phyloP scores from a whole-genome alignment of 2,113 vertebrate species.

The Sebastes fasciatus region DNA sequence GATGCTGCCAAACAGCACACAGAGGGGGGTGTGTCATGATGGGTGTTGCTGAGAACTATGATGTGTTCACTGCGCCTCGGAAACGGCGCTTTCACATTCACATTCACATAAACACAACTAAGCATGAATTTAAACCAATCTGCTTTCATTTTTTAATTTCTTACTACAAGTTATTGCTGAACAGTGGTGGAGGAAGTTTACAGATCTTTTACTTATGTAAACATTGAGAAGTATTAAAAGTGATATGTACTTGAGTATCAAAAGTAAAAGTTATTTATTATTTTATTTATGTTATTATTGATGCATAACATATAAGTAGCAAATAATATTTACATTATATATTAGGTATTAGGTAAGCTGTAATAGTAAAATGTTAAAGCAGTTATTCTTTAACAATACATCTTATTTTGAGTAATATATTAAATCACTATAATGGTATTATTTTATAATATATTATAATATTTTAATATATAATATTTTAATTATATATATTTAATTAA shows the following conservation, averaged over 20 bases:
- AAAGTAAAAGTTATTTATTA: background rate
- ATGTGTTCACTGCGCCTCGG: constrained; percentile 49
- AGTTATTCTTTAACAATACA: no score
- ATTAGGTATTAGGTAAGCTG: background rate
- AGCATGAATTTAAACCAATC: background rate
- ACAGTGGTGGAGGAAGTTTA: background rate
- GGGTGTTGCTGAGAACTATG: constrained; percentile 41
- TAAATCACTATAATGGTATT: no score
- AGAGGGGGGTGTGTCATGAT: constrained; percentile 70
- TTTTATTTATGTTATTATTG: no score
- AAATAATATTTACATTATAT: background rate
- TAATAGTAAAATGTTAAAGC: background rate
- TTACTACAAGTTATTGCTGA: background rate
- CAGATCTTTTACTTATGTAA: background rate
- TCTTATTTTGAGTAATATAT: background rate
- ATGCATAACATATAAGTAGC: background rate
- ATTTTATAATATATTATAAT: no score
- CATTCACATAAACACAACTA: background rate
- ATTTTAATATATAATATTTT: no score
- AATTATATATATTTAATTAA: no score
- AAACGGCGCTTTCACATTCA: background rate
- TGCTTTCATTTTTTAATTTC: no score
- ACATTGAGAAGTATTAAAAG: background rate
- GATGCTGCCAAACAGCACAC: constrained; percentile 45
- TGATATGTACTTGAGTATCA: background rate